These are phyloP conservation scores for Cathartes aura DNA, from an alignment of 2,113 vertebrate species.

Conservation along the genomic window DNA sequence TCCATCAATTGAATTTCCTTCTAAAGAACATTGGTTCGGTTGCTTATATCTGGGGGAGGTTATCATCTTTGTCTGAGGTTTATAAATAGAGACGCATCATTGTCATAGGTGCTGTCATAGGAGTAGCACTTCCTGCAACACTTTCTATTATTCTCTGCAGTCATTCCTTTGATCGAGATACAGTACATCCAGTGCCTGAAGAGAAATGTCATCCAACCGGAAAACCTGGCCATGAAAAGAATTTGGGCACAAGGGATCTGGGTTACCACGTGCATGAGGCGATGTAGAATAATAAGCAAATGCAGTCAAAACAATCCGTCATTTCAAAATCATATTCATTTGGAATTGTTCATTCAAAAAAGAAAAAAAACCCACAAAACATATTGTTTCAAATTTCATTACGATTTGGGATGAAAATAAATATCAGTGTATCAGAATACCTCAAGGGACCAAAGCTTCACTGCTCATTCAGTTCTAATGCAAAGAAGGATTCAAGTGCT, in stretches of 20 bases:
- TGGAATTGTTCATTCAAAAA: not conserved
- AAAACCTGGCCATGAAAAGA: not conserved
- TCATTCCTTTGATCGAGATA: not conserved
- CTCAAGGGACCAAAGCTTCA: not conserved
- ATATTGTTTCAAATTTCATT: not conserved
- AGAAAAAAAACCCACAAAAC: not conserved
- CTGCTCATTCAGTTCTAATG: not conserved
- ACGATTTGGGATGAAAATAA: not conserved
- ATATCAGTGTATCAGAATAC: not conserved
- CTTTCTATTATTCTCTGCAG: not conserved
- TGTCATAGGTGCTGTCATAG: not conserved
- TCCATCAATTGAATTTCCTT: not conserved
- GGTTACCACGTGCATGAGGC: rapidly evolving
- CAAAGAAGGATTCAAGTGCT: not conserved
- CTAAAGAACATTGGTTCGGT: not conserved
- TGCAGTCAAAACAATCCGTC: not conserved
- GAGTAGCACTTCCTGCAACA: not conserved
- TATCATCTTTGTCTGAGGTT: not conserved
- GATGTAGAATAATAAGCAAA: not conserved
- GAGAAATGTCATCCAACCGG: not conserved
- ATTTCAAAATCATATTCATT: not conserved
- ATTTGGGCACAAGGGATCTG: not conserved
- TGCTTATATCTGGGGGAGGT: not conserved
- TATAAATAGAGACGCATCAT: not conserved
- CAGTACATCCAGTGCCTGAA: rapidly evolving